These are phyloP conservation scores for Toxotes jaculatrix DNA, from an alignment of 2,113 vertebrate species.

Conservation along the genomic window DNA sequence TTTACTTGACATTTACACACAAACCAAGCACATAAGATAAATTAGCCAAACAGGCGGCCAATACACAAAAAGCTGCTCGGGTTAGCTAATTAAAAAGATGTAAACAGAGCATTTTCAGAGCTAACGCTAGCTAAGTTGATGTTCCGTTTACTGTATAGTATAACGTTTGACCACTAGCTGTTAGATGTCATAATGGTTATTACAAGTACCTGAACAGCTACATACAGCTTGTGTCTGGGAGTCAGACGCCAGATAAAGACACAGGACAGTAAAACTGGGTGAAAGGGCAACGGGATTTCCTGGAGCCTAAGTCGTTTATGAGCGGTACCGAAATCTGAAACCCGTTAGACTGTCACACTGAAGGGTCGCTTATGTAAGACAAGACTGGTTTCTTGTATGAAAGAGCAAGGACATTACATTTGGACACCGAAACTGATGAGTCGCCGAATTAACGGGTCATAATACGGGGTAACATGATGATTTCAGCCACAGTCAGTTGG, in stretches of 20 bases:
- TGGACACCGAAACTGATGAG: neutral
- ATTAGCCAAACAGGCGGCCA: neutral
- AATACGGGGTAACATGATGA: neutral
- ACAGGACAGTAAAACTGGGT: constrained; percentile 48
- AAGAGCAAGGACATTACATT: neutral
- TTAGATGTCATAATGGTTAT: neutral
- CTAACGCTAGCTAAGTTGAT: neutral
- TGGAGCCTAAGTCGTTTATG: constrained; percentile 33
- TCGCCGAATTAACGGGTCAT: neutral
- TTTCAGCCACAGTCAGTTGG: neutral
- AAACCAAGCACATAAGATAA: neutral
- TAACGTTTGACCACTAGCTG: neutral
- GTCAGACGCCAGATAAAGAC: neutral
- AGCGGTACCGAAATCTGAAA: neutral
- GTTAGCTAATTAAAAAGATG: neutral
- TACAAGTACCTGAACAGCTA: neutral
- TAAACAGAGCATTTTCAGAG: neutral
- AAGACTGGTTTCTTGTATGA: neutral
- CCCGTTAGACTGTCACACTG: neutral
- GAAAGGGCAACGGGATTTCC: constrained; percentile 69
- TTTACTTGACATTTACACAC: neutral
- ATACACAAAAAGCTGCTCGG: neutral
- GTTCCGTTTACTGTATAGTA: neutral
- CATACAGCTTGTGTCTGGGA: neutral
- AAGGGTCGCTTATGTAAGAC: neutral